Evolutionary conservation across 1,140 invertebrate species (phyloP).

Genomic region (Drosophila ficusphila): DNA sequence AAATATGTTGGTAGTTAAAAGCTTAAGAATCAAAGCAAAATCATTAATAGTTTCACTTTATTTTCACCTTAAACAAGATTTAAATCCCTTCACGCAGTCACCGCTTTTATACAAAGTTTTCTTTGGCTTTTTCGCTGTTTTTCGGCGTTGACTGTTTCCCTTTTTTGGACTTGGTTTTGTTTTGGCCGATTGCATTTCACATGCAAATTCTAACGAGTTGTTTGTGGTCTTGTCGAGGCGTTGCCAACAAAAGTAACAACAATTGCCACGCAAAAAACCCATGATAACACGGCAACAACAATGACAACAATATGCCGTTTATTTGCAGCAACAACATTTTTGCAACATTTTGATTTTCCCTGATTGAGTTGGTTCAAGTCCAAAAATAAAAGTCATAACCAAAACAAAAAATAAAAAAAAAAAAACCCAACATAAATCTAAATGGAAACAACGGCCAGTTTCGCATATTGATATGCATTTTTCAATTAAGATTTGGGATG

Average conservation of each 20-base stretch:
- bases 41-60: no score
- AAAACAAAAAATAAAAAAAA: background rate
- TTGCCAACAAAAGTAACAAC: constrained; percentile 49
- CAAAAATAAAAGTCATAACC: constrained; percentile 4
- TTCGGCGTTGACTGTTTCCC: constrained; percentile 4
- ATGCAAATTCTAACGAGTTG: constrained; percentile 79
- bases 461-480: constrained; percentile 37
- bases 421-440: background rate
- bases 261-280: constrained; percentile 23
- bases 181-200: constrained; percentile 70
- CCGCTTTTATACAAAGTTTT: constrained; percentile 8
- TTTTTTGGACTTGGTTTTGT: constrained; percentile 16
- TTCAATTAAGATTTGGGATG: constrained; percentile 31
- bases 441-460: constrained; percentile 6
- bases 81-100: no score
- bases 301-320: constrained; percentile 66
- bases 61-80: no score
- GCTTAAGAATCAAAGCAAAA: no score
- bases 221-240: constrained; percentile 66
- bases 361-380: constrained; percentile 64
- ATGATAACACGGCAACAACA: constrained; percentile 35
- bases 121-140: background rate
- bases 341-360: constrained; percentile 71
- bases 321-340: constrained; percentile 54
- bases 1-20: no score